Evolutionary conservation across 2,797 vertebrate species (phyloP), one percentile per base, ranked within the genome.

Genomic region (Myripristis jacobus): DNA sequence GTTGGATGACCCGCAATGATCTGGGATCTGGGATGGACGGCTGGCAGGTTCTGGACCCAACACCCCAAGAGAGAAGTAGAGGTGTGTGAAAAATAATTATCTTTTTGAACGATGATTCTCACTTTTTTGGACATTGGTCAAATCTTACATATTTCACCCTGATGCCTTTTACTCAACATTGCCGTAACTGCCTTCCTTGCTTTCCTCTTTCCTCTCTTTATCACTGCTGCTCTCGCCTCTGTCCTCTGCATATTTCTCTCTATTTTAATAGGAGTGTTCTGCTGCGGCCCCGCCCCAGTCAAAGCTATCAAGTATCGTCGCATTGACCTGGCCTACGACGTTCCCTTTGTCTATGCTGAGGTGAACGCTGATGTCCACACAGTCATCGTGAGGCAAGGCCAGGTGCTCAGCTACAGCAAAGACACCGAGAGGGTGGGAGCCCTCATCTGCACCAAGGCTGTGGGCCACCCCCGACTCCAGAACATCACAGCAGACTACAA

Each of bases 31-130:
- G 84, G 8, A 95, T 94, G 61, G 93, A 95, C 12, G 97, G 97
- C 15, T 99, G 98, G 97, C 98, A 99, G 89, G 94, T 96, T 68
- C 80, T 98, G 54, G 97, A 99, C 27, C 95, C 97, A 2, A 98
- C 97, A 0, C 98, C 97, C 2, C 97, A 98, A 86, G 92, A 98
- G 84, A 95, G 69, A 54, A 98, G 97, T 70, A 76, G 81, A 50
- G 96, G 97, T 98, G 72, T 83, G 91, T 50, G 51, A 60, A 13
- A 36, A 44, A 15, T 6, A 5, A 12, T 24, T 8, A 0, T 43
- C 15, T 9, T 34, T 1, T 61, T n/a, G 13, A 13, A 0, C 27
- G 18, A 19, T 10, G 4, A 41, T 3, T 36, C 1, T 22, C 7
- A 3, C 18, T 11, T 7, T 24, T 31, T 34, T 15, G 2, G 29